These are phyloP conservation scores for Rallus limicola DNA, from an alignment of 2,113 vertebrate species.

Conservation along the genomic window DNA sequence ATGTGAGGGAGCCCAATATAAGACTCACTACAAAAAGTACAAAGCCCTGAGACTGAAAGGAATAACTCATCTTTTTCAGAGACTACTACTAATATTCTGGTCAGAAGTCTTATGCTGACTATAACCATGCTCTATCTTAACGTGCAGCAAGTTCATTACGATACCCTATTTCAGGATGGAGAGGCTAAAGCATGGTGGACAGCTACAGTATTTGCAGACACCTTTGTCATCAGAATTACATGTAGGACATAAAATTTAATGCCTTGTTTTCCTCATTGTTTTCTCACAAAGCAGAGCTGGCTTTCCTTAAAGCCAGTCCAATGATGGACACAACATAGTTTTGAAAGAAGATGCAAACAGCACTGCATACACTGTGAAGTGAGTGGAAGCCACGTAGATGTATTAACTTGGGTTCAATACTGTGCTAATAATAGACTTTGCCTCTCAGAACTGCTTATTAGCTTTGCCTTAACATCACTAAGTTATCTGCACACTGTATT, in stretches of 20 bases:
- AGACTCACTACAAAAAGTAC: neutral
- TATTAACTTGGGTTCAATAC: neutral
- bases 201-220: neutral
- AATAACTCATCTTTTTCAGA: neutral
- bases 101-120: neutral
- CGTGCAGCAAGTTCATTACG: neutral
- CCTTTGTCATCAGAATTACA: neutral
- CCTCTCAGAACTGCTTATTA: neutral
- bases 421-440: neutral
- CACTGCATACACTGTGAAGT: neutral
- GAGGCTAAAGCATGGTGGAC: neutral
- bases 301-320: neutral
- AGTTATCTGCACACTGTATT: neutral
- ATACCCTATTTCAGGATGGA: neutral
- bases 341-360: neutral
- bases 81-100: neutral
- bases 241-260: neutral
- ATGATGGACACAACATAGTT: neutral
- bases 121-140: neutral
- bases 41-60: neutral
- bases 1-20: neutral
- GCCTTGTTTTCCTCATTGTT: neutral
- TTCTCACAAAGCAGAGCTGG: neutral
- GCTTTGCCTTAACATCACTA: neutral
- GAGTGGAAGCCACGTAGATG: neutral